Evolutionary conservation across 2,113 vertebrate species (phyloP).

Genomic region (Paramisgurnus dabryanus): DNA sequence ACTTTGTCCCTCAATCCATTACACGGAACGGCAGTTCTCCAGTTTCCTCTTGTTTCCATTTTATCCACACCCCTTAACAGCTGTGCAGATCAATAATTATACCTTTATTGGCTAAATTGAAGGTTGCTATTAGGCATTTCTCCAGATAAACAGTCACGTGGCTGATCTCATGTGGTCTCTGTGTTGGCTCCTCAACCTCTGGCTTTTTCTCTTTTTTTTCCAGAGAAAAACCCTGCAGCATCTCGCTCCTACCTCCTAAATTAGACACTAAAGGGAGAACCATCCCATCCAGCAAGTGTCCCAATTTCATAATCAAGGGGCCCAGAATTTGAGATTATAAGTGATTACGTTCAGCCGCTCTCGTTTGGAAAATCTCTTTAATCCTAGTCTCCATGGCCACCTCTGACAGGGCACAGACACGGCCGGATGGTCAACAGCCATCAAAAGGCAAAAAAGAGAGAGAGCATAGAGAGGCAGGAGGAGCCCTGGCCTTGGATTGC

Average conservation of each 20-base stretch:
- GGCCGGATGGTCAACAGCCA: conserved; percentile 65
- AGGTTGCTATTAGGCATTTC: conserved; percentile 42
- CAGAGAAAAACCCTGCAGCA: conserved; percentile 39
- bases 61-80: conserved; percentile 55
- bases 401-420: conserved; percentile 69
- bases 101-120: conserved; percentile 58
- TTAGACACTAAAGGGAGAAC: conserved; percentile 57
- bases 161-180: neutral
- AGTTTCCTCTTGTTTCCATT: conserved; percentile 67
- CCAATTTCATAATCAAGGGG: conserved; percentile 71
- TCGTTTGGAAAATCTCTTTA: conserved; percentile 73
- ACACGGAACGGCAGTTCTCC: conserved; percentile 64
- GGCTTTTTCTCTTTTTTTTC: conserved; percentile 50
- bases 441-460: conserved; percentile 69
- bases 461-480: conserved; percentile 78
- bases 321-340: conserved; percentile 78
- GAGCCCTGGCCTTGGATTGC: conserved; percentile 67
- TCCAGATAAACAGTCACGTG: conserved; percentile 34
- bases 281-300: conserved; percentile 57
- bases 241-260: conserved; percentile 57
- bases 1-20: conserved; percentile 62
- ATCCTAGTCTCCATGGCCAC: conserved; percentile 72
- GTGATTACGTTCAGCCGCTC: conserved; percentile 73
- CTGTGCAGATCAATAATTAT: conserved; percentile 63
- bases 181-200: conserved; percentile 33